A percentile compares a stretch with the other conserved stretches of the same genome.
These are phyloP conservation scores for Gallinago nigripennis DNA, from an alignment of 2,797 vertebrate species.

Conservation along the genomic window DNA sequence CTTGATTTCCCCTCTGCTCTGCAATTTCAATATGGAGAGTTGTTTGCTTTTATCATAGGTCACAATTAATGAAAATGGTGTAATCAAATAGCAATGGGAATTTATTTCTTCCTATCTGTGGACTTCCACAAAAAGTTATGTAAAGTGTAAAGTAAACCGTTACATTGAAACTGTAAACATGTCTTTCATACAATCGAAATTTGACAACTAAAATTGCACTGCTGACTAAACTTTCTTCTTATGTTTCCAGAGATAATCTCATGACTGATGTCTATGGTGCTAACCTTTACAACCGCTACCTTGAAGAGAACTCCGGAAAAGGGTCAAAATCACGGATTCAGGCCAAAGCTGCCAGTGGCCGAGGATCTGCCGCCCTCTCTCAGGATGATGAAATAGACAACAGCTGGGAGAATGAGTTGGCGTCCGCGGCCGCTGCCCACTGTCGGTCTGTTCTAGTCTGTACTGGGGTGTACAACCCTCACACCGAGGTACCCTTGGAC, in stretches of 20 bases:
- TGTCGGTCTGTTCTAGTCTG: slow-evolving; percentile 90
- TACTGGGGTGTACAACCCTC: slow-evolving; percentile 87
- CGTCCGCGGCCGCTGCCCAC: slow-evolving; percentile 75
- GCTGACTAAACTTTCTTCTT: not conserved
- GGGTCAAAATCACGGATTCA: slow-evolving; percentile 39
- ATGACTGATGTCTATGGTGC: slow-evolving; percentile 92
- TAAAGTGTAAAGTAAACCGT: rapidly evolving
- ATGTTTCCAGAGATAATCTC: slow-evolving; percentile 82
- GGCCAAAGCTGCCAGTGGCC: slow-evolving; percentile 38
- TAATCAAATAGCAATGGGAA: not conserved
- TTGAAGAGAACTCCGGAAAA: slow-evolving; percentile 67
- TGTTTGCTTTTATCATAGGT: not conserved
- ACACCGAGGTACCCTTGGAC: slow-evolving; percentile 45
- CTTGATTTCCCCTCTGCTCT: not conserved
- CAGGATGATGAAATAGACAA: slow-evolving; percentile 68
- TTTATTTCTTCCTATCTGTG: not conserved
- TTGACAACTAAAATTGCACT: rapidly evolving
- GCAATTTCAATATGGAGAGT: not conserved
- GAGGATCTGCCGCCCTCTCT: slow-evolving; percentile 33
- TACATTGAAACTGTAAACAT: rapidly evolving
- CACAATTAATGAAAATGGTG: rapidly evolving
- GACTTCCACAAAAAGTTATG: rapidly evolving
- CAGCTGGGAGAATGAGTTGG: slow-evolving; percentile 79
- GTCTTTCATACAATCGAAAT: not conserved
- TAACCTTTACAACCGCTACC: slow-evolving; percentile 89